phyloP scores from a whole-genome alignment of 2,888 invertebrate genomes.

The Zootermopsis nevadensis region DNA sequence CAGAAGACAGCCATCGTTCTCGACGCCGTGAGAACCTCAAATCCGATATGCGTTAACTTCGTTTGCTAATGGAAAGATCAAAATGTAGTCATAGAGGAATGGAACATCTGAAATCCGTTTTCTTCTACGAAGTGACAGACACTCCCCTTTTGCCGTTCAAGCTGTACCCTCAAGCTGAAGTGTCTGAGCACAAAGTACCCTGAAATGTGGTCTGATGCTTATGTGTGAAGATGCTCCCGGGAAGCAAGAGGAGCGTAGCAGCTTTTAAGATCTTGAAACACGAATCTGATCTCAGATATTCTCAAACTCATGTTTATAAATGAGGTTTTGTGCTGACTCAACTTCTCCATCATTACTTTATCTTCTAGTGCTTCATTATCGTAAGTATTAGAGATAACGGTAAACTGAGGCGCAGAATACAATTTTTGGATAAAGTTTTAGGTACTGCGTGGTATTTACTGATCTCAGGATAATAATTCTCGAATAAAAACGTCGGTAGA shows the following conservation, averaged over 20 bases:
- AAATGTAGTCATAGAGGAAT: no score
- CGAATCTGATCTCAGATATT: constrained; percentile 9
- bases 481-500: no score
- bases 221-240: not conserved
- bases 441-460: not conserved
- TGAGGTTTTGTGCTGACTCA: constrained; percentile 24
- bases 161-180: no score
- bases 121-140: no score
- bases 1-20: no score
- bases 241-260: not conserved
- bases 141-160: no score
- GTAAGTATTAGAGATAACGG: not conserved
- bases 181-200: not conserved
- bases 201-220: not conserved
- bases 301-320: constrained; percentile 29
- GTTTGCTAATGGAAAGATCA: no score
- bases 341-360: not conserved
- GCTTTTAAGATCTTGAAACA: constrained; percentile 22
- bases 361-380: not conserved
- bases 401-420: not conserved
- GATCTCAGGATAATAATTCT: no score
- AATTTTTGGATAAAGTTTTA: not conserved
- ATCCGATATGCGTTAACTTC: no score
- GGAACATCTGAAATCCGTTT: no score
- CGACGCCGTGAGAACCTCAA: no score